These are phyloP conservation scores for Hydriomena furcata DNA, from an alignment of 2,888 invertebrate genomes.

Conservation along the genomic window DNA sequence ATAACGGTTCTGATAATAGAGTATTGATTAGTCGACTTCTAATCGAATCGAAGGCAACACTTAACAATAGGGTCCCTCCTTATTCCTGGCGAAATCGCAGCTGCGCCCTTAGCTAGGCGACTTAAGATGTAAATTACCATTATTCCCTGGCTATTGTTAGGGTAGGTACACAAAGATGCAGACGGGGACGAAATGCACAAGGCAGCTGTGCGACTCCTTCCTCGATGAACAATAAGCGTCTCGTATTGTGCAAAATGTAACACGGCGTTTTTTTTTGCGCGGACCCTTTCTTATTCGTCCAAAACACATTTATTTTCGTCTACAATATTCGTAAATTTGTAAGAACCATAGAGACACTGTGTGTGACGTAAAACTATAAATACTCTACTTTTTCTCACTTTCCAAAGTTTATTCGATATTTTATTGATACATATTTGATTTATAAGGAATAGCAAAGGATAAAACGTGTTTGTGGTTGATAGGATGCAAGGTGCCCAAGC, in stretches of 20 bases:
- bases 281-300: slow-evolving; percentile 46
- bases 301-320: slow-evolving; percentile 35
- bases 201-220: slow-evolving; percentile 78
- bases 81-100: slow-evolving; percentile 68
- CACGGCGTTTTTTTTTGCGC: slow-evolving; percentile 63
- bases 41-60: slow-evolving; percentile 58
- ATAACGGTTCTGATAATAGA: slow-evolving; percentile 38
- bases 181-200: slow-evolving; percentile 79
- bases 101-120: slow-evolving; percentile 77
- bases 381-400: too few species aligned
- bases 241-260: slow-evolving; percentile 79
- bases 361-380: too few species aligned
- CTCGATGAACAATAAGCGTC: slow-evolving; percentile 72
- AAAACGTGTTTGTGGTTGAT: slow-evolving; percentile 39
- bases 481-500: slow-evolving; percentile 72
- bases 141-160: slow-evolving; percentile 69
- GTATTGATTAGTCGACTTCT: slow-evolving; percentile 59
- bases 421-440: too few species aligned
- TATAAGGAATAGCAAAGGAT: slow-evolving; percentile 1
- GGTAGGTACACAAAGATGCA: slow-evolving; percentile 74
- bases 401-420: background rate
- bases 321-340: background rate
- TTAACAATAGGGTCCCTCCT: slow-evolving; percentile 56
- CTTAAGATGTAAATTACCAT: slow-evolving; percentile 83
- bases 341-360: too few species aligned